These are phyloP conservation scores for Agrotis exclamationis DNA, from an alignment of 2,888 invertebrate species.

Conservation along the genomic window DNA sequence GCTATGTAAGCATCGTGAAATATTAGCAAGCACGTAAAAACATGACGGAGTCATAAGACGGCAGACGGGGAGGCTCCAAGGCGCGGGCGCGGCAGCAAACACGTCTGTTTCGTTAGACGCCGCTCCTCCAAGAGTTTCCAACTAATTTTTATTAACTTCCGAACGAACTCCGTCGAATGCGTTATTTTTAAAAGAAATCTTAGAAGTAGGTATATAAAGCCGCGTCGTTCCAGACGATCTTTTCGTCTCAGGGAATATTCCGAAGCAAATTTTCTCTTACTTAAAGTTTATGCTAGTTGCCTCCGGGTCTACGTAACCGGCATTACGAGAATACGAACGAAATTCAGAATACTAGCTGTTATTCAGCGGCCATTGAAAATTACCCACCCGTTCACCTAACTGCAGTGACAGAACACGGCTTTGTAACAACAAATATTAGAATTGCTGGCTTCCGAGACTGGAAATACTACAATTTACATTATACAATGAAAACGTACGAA, in stretches of 20 bases:
- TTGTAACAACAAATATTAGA: constrained; percentile 61
- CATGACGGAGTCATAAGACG: constrained; percentile 34
- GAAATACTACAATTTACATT: constrained; percentile 37
- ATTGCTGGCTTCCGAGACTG: constrained; percentile 26
- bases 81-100: constrained; percentile 63
- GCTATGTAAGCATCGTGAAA: constrained; percentile 24
- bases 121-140: constrained; percentile 63
- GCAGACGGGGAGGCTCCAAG: constrained; percentile 4
- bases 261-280: constrained; percentile 81
- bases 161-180: constrained; percentile 68
- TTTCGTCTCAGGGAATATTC: constrained; percentile 81
- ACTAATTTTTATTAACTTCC: constrained; percentile 78
- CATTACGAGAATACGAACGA: constrained; percentile 74
- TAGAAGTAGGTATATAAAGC: constrained; percentile 70
- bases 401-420: constrained; percentile 60
- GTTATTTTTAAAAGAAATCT: constrained; percentile 73
- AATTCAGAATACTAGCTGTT: constrained; percentile 73
- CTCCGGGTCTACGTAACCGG: constrained; percentile 78
- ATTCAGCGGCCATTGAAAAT: constrained; percentile 74
- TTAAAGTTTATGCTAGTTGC: constrained; percentile 85
- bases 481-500: constrained; percentile 20
- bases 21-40: constrained; percentile 51
- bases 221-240: constrained; percentile 76
- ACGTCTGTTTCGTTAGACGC: constrained; percentile 63
- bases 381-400: constrained; percentile 70